Base-by-base conservation (phyloP, 2,888 invertebrate genomes). In the Tanaodytes sp. region DNA sequence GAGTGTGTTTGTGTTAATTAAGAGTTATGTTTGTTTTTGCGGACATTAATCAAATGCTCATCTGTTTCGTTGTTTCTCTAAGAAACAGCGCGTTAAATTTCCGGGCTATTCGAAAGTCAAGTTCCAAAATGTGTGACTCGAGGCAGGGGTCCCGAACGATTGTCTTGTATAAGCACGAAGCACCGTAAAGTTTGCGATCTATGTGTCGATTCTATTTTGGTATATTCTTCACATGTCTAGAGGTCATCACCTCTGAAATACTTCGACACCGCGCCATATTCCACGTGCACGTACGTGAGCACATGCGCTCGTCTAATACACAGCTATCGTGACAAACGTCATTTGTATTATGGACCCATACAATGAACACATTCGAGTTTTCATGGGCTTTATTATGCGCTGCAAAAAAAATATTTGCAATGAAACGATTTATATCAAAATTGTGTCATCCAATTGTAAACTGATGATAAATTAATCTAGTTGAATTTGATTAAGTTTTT, bases 181-280 rank as follows among this genome's bases (percentile, higher is more conserved):
- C 42, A 49, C n/a, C 42, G 30, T 1, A 45, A 71, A 57, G 31
- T 61, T 64, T 45, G 71, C 66, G 54, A 72, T 62, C 65, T 71
- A 70, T 52, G 67, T 51, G 67, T 45, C 66, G 62, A 58, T 73
- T 68, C 73, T 73, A 76, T 76, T 76, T 76, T 57, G 37, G 74
- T 66, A 64, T 61, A 65, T 71, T 73, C 67, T 70, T 67, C 73
- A 62, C 70, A 64, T 69, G 72, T 74, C 70, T 75, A 73, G 73
- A 69, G 79, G 79, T 77, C 78, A 75, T 76, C 76, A 77, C 71
- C 75, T 74, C 72, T 65, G 72, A 72, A n/a, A 68, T 75, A 70
- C 54, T 64, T 59, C 58, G 42, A 64, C 72, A 73, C 73, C 73
- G 66, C 36, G 30, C 54, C 39, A 55, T 36, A 51, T 43, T 52